Evolutionary conservation across 23 tunicate species (phyloP), one percentile per base, ranked within the genome.

Genomic region (Trididemnum miniatum): DNA sequence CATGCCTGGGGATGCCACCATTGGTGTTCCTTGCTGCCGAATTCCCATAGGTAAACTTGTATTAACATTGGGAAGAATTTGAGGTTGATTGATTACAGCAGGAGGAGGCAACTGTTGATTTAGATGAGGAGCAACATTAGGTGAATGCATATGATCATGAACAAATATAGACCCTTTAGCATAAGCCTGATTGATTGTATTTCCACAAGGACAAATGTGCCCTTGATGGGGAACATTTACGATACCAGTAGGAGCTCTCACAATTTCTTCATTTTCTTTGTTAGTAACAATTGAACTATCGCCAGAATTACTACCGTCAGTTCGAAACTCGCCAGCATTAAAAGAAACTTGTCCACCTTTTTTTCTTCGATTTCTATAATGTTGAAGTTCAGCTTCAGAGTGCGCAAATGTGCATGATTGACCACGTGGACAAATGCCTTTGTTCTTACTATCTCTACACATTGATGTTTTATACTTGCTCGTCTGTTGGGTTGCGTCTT

Each of bases 341-440:
- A 84, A 57, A 5, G 75, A 31, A 38, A 54, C 44, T 78, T 66
- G 77, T 3, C 88, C 83, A 12, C 87, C 88, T 36, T 87, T 92
- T 63, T 90, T 90, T 32, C 86, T 44, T 37, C 84, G 71, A 31
- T 87, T 92, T 40, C 97, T 35, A 51, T 92, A 78, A 40, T 35
- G 77, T 32, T 92, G 97, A 34, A 92, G 65, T 73, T 92, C 97
- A 24, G 84, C 92, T 35, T 92, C 97, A 35, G 89, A 39, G 78
- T 92, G 97, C 5, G 97, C 97, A 79, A 92, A 92, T 20, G 97
- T 92, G 51, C 97, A 92, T 27, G 92, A 29, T 3, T 77, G 59
- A 12, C 97, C 97, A 62, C 97, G 83, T 49, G 97, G 97, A 63
- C 97, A 92, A 23, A 83, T 59, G 9, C 97, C 92, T 80, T 87